phyloP scores from a whole-genome alignment of 2,113 vertebrate species.

The Dipodomys stephensi region DNA sequence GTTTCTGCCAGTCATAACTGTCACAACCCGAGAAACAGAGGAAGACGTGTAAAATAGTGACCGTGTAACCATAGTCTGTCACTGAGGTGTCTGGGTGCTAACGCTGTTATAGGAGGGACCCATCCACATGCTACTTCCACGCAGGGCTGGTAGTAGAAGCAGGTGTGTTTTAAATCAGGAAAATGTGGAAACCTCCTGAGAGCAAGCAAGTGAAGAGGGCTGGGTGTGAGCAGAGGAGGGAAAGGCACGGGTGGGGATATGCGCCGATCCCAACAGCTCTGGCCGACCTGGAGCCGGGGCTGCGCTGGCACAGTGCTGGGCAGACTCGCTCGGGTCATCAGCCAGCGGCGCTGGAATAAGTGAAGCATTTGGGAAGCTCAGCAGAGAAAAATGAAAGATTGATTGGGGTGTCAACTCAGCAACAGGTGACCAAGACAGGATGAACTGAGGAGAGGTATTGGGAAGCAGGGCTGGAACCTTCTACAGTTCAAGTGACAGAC shows the following conservation, averaged over 20 bases:
- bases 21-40: background rate
- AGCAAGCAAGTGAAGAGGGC: background rate
- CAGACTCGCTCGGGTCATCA: too few relatives aligned
- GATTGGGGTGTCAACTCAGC: too few relatives aligned
- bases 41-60: background rate
- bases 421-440: too few relatives aligned
- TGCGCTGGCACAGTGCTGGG: too few relatives aligned
- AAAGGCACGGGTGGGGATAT: rapidly evolving
- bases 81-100: rapidly evolving
- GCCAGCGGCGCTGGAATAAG: too few relatives aligned
- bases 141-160: background rate
- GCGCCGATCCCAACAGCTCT: too few relatives aligned
- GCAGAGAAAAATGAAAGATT: too few relatives aligned
- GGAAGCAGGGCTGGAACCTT: background rate
- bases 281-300: too few relatives aligned
- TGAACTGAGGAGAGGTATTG: too few relatives aligned
- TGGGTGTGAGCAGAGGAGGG: background rate
- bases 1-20: background rate
- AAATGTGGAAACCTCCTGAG: background rate
- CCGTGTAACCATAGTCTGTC: background rate
- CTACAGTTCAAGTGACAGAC: background rate
- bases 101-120: rapidly evolving
- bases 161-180: background rate
- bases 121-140: background rate
- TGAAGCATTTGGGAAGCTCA: too few relatives aligned